Percentiles rank a stretch among this genome's conserved stretches.
Evolutionary conservation across 1,140 invertebrate species (phyloP).

Genomic region (Pantala flavescens): DNA sequence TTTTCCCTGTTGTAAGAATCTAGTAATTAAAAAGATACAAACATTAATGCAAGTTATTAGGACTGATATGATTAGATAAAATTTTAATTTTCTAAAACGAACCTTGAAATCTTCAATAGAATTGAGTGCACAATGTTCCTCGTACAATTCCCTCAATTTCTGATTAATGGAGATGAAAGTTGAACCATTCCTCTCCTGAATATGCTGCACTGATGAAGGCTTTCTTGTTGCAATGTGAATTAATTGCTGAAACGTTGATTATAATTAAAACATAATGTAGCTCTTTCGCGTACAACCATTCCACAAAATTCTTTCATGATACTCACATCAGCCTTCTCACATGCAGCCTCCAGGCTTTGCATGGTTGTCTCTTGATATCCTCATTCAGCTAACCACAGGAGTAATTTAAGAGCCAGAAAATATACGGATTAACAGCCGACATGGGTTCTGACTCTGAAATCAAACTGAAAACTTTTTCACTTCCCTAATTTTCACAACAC

Average conservation of each 20-base stretch:
- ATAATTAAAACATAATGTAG: constrained; percentile 26
- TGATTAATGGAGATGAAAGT: constrained; percentile 23
- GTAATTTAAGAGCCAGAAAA: constrained; percentile 12
- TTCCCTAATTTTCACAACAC: constrained; percentile 8
- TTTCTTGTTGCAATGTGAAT: constrained; percentile 22
- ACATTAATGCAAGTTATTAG: too few relatives aligned
- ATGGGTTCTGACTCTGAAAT: constrained; percentile 6
- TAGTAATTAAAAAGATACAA: too few relatives aligned
- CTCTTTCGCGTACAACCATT: constrained; percentile 23
- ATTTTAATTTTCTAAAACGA: too few relatives aligned
- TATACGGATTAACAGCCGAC: neutral
- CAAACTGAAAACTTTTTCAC: neutral
- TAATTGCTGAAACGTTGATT: constrained; percentile 39
- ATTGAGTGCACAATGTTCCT: constrained; percentile 22
- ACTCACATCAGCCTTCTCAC: constrained; percentile 50
- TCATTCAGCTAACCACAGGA: constrained; percentile 30
- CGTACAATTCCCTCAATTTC: constrained; percentile 23
- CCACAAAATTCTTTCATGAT: neutral
- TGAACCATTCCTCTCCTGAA: constrained; percentile 18
- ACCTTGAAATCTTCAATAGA: constrained; percentile 13
- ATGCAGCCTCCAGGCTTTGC: constrained; percentile 50
- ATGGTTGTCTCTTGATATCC: constrained; percentile 39
- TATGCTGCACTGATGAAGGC: constrained; percentile 17
- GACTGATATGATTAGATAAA: too few relatives aligned
- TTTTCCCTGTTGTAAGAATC: too few relatives aligned